Evolutionary conservation across 2,888 invertebrate genomes (phyloP), one percentile per base, ranked within the genome.

Genomic region (Drosophila subquinaria): DNA sequence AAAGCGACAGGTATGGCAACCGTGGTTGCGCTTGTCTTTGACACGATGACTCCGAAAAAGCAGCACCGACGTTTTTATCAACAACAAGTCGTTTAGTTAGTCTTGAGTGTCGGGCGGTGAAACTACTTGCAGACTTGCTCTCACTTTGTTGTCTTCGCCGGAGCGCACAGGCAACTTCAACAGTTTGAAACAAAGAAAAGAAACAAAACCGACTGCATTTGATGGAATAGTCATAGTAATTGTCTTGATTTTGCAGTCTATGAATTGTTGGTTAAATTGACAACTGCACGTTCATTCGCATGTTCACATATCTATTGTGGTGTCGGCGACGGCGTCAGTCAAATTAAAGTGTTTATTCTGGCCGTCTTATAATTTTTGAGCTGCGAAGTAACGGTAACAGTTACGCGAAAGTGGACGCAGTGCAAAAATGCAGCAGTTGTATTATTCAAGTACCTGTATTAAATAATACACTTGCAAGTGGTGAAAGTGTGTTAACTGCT

Each of bases 401-500:
- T 64, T 71, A 71, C 77, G 71, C 68, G 76, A 74, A 76, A 76
- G 73, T 76, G 70, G 59, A 62, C 5, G 56, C 35, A 42, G 64
- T 70, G 73, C 70, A 51, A 75, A 77, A 77, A 68, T 73, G 82
- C 73, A 52, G 62, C 65, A 63, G 47, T 73, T 81, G 70, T 73
- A 69, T 80, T 72, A 69, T 38, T 38, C 38, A 38, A 38, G 38
- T 82, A 67, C 56, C 64, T 66, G 68, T 65, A 72, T 70, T 81
- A 79, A 87, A 87, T 81, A 89, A 84, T 87, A 76, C 77, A 76
- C 84, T 81, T 81, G 77, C 82, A 73, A 73, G 73, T 78, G 85
- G 85, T 88, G 88, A 85, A 85, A 85, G 85, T 89, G 76, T 85
- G 88, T 80, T 88, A 84, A 89, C 75, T 70, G 85, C 73, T 84